phyloP scores from a whole-genome alignment of 2,113 vertebrate species.

The Leucosticte australis region DNA sequence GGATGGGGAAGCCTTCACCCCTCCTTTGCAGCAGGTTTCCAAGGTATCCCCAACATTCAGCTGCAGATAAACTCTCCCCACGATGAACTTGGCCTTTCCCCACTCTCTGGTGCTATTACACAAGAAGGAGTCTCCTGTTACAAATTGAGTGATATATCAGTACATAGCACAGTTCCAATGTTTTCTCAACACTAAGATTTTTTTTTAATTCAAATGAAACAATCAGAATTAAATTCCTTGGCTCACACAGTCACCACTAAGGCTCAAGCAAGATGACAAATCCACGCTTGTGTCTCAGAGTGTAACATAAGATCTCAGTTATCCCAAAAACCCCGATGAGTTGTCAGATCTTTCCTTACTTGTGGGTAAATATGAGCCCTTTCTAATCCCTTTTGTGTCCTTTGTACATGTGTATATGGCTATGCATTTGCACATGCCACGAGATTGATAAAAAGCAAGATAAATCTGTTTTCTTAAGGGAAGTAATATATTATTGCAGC shows the following conservation, averaged over 20 bases:
- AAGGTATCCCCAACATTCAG: background rate
- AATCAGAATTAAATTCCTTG: conserved; percentile 68
- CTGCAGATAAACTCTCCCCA: background rate
- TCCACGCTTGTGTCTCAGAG: conserved; percentile 28
- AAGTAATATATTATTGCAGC: conserved; percentile 33
- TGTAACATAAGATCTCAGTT: conserved; percentile 53
- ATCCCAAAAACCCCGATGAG: conserved; percentile 20
- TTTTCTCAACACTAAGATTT: conserved; percentile 42
- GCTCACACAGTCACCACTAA: conserved; percentile 56
- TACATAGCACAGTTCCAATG: conserved; percentile 16
- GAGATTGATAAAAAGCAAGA: conserved; percentile 44
- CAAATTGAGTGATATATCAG: background rate
- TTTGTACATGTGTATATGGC: background rate
- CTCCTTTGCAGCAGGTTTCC: background rate
- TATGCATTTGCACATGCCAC: conserved; percentile 15
- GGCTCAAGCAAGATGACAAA: conserved; percentile 67
- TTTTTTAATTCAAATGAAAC: conserved; percentile 49
- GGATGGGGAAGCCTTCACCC: background rate
- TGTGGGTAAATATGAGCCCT: conserved; percentile 41
- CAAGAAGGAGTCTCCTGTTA: conserved; percentile 11
- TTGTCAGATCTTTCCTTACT: conserved; percentile 44
- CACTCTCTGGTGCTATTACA: background rate
- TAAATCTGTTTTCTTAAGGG: conserved; percentile 61
- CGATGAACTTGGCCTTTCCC: background rate
- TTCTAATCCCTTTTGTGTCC: conserved; percentile 35